Evolutionary conservation across 2,888 invertebrate genomes (phyloP).

Genomic region (Chouioia cunea): DNA sequence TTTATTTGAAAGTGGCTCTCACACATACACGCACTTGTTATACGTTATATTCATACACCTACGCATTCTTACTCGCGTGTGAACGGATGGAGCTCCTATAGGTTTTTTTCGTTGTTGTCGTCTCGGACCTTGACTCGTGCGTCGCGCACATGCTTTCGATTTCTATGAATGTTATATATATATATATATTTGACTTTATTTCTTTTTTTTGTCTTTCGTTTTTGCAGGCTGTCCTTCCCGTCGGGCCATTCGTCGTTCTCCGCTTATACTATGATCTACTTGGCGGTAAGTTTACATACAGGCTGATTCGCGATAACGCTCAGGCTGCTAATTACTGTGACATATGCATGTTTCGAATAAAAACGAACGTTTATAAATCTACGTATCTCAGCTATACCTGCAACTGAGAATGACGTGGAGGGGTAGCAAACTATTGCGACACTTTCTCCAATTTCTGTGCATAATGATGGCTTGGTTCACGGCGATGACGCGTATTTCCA

Average conservation of each 20-base stretch:
- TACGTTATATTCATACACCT: too few relatives aligned
- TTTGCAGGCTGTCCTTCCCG: slow-evolving; percentile 84
- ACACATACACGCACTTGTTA: too few relatives aligned
- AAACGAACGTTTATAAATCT: slow-evolving; percentile 11
- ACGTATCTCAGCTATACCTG: slow-evolving; percentile 81
- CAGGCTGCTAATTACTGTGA: neutral
- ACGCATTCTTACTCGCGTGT: neutral
- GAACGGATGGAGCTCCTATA: neutral
- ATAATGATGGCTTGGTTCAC: slow-evolving; percentile 87
- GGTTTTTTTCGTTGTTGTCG: slow-evolving; percentile 8
- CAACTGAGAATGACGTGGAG: slow-evolving; percentile 87
- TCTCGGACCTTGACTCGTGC: neutral
- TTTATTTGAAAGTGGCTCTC: too few relatives aligned
- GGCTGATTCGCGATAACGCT: slow-evolving; percentile 17
- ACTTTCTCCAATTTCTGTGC: slow-evolving; percentile 86
- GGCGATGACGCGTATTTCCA: slow-evolving; percentile 90
- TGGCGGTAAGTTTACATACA: slow-evolving; percentile 77
- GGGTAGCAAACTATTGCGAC: slow-evolving; percentile 84
- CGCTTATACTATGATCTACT: slow-evolving; percentile 87
- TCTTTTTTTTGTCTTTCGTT: slow-evolving; percentile 5
- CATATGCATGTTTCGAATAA: neutral
- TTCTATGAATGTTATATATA: neutral
- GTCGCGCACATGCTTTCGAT: neutral
- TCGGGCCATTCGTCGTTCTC: slow-evolving; percentile 94
- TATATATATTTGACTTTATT: neutral